Evolutionary conservation across 1,140 invertebrate species (phyloP).

Genomic region (Gryon sp.): DNA sequence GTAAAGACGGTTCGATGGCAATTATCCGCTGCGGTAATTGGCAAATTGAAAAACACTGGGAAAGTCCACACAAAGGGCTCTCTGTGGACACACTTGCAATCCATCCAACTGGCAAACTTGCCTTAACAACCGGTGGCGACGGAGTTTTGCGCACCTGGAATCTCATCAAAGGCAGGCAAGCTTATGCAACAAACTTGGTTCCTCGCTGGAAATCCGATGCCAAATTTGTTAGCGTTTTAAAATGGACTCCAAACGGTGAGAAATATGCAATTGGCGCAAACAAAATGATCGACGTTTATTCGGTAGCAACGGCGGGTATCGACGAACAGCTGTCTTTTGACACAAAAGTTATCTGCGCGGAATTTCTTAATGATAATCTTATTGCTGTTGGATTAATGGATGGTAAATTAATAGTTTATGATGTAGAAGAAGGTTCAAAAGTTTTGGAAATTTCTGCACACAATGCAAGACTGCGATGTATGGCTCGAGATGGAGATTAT

Average conservation of each 20-base stretch:
- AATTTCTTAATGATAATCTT: conserved; percentile 82
- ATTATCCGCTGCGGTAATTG: conserved; percentile 91
- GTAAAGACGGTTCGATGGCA: conserved; percentile 91
- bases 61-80: conserved; percentile 85
- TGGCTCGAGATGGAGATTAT: conserved; percentile 79
- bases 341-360: conserved; percentile 83
- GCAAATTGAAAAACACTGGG: conserved; percentile 89
- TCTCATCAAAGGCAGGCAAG: conserved; percentile 92
- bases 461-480: conserved; percentile 84
- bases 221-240: conserved; percentile 79
- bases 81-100: conserved; percentile 86
- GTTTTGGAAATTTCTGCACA: conserved; percentile 82
- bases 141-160: conserved; percentile 95
- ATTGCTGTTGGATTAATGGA: conserved; percentile 86
- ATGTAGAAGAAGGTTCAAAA: conserved; percentile 78
- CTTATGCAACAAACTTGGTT: conserved; percentile 91
- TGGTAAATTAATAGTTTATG: conserved; percentile 84
- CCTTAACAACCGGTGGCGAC: conserved; percentile 91
- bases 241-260: conserved; percentile 85
- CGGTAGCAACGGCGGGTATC: conserved; percentile 85
- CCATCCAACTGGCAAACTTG: conserved; percentile 94
- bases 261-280: conserved; percentile 87
- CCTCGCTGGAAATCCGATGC: conserved; percentile 81
- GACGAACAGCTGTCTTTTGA: conserved; percentile 81
- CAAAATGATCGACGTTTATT: conserved; percentile 87